Evolutionary conservation across 2,113 vertebrate genomes (phyloP), one percentile per base, ranked within the genome.

Genomic region (Rhinolophus ferrumequinum): DNA sequence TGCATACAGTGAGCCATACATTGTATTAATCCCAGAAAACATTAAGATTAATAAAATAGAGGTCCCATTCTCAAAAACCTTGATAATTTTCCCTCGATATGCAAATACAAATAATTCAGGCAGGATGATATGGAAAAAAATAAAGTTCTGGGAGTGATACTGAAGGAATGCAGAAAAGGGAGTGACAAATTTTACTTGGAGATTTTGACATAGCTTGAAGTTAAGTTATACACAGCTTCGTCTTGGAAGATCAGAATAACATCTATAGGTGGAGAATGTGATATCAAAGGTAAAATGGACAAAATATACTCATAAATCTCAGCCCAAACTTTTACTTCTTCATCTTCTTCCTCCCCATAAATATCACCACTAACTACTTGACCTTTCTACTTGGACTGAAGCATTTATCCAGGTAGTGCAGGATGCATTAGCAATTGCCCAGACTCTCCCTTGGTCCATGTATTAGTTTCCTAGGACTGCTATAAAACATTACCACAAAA

Each of bases 241-340:
- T 30, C 16, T 93, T 86, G 26, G 87, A 94, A 77, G 18, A 93
- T n/a, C 30, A 90, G n/a, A 89, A 70, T 66, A 75, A 24, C 69
- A 33, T 35, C 9, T 64, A 69, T 8, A 75, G n/a, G 18, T 79
- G 6, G 47, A 90, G 41, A 82, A 67, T 83, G 30, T 77, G 35
- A 80, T 44, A 72, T 56, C 47, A 85, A 69, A 72, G 26, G 5
- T 81, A 70, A 70, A 93, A 52, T 18, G 21, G 30, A 66, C 8
- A 88, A 73, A 92, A 44, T 72, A 60, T 5, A 8, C 18, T n/a
- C 44, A 75, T 84, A 54, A 70, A 35, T 54, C 12, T 58, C 70
- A 75, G 22, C 15, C 4, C 11, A 70, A 26, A 47, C 1, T 10
- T 86, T 70, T 64, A 64, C 3, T 60, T n/a, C 87, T 96, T 92